Conservation (phyloP, 2,113 vertebrate species). For the Sturnus vulgaris region DNA sequence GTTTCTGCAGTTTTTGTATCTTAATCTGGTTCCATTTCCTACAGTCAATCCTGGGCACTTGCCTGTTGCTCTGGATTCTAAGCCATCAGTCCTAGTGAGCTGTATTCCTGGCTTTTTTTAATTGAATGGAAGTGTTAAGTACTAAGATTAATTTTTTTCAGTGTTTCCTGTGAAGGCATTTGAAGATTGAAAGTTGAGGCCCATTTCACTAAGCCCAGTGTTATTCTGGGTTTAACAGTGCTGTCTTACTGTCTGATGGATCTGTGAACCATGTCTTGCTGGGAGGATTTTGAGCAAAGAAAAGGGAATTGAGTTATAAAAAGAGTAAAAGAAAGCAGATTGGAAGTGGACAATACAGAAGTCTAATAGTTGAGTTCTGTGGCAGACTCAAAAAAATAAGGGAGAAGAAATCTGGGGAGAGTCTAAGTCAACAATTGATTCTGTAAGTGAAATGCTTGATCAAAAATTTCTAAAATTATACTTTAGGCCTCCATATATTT, state of each 20-base stretch:
- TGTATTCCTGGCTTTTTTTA: background rate
- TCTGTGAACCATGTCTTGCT: background rate
- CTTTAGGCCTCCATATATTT: background rate
- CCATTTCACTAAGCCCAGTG: background rate
- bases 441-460: background rate
- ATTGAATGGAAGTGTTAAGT: background rate
- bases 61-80: background rate
- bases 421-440: background rate
- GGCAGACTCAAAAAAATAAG: background rate
- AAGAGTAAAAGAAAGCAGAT: background rate
- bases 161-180: background rate
- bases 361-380: background rate
- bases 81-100: background rate
- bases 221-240: background rate
- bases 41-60: background rate
- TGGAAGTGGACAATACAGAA: background rate
- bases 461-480: background rate
- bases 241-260: background rate
- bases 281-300: background rate
- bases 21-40: background rate
- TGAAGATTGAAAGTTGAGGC: background rate
- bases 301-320: background rate
- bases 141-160: background rate
- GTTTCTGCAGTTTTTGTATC: background rate
- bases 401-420: background rate